A percentile compares a stretch with the other conserved stretches of the same genome.
Conservation (phyloP, 2,113 vertebrate genomes). For the Ammodytes dubius region DNA sequence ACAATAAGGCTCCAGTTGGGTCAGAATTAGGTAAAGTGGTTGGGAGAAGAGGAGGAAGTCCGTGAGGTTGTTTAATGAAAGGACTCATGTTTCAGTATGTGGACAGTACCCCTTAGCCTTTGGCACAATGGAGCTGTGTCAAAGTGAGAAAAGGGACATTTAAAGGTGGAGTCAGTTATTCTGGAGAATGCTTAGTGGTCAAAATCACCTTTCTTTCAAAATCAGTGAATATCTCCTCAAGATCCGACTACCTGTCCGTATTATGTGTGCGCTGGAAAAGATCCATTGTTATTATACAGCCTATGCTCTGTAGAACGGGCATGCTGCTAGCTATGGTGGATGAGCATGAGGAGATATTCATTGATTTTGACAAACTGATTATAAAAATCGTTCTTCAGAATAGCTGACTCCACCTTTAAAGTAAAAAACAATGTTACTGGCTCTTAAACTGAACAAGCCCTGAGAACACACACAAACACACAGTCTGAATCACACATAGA, state of each 20-base stretch:
- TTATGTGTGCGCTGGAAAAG: no score
- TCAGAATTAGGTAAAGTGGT: constrained; percentile 46
- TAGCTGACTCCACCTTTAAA: no score
- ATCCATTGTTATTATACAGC: no score
- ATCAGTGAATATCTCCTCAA: no score
- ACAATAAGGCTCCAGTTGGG: constrained; percentile 43
- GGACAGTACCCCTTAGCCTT: constrained; percentile 45
- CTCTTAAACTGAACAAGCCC: neutral
- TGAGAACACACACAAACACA: constrained; percentile 7
- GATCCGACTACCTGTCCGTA: no score
- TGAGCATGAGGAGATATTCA: no score
- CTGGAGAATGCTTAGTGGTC: no score
- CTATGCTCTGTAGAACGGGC: no score
- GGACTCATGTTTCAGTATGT: constrained; percentile 62
- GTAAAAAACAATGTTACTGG: constrained; percentile 1
- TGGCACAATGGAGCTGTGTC: constrained; percentile 10
- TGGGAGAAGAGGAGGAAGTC: constrained; percentile 40
- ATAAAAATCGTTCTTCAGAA: no score
- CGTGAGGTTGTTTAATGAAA: constrained; percentile 42
- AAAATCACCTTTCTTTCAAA: no score
- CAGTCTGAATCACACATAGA: constrained; percentile 32
- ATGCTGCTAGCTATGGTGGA: no score
- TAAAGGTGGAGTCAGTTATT: neutral
- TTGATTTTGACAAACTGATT: no score
- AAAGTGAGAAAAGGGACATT: constrained; percentile 34